Evolutionary conservation across 2,113 vertebrate genomes (phyloP), one percentile per base, ranked within the genome.

Genomic region (Myotis davidii): DNA sequence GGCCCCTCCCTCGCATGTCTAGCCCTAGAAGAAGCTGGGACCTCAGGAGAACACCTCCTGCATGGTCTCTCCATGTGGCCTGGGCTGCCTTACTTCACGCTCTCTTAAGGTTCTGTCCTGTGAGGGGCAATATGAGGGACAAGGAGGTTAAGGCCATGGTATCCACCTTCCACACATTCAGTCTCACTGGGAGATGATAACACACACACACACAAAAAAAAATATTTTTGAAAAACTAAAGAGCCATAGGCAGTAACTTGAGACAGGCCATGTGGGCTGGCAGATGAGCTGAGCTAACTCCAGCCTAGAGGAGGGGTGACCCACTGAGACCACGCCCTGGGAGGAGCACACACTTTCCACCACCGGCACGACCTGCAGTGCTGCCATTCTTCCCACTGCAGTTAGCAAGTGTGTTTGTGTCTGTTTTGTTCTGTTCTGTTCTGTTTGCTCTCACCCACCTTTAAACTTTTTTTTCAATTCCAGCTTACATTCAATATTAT

Each of bases 341-440:
- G 3, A 9, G 2, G 0, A 27, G 5, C 32, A 4, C 5, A 5
- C 73, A 45, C 42, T 16, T 56, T 1, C 17, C 1, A 1, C 9
- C 2, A 2, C 0, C 0, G 16, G n/a, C 2, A 0, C 7, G 0
- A 0, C 2, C 16, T 65, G 11, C 1, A 0, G n/a, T 10, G 25
- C 45, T 3, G 5, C 25, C 3, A 0, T 23, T 20, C n/a, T 52
- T 18, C 39, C 59, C 37, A 6, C 3, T 8, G 42, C 54, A 65
- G 17, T 29, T 6, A 34, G 50, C 42, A 13, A 37, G 21, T 18
- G 65, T 6, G 9, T 50, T 52, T 42, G 25, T 48, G 13, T 27
- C 50, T 52, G 4, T 73, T 86, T 34, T 76, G 1, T n/a, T 59
- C 52, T n/a, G 17, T 50, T 42, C 42, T 42, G 42, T 42, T 42